Evolutionary conservation across 2,113 vertebrate species (phyloP).

Genomic region (Rhodinocichla rosea): DNA sequence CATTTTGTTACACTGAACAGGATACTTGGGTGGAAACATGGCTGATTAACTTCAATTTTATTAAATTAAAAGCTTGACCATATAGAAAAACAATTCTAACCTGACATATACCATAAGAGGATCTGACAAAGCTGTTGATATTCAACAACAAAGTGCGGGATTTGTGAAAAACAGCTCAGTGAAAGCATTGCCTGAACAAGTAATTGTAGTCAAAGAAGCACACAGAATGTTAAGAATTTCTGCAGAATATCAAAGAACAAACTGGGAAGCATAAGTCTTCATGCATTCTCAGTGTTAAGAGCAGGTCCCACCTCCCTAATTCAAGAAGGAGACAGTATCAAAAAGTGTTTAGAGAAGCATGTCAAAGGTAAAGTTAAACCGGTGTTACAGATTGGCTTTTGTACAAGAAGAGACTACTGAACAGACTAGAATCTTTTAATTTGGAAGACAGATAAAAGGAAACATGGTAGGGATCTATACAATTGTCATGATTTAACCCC

Average conservation of each 20-base stretch:
- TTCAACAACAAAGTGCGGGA: not conserved
- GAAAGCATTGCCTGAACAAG: not conserved
- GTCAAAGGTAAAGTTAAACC: not conserved
- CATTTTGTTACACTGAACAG: not conserved
- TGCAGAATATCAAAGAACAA: not conserved
- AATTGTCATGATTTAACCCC: not conserved
- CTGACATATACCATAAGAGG: rapidly evolving
- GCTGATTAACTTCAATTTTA: not conserved
- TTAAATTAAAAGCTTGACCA: not conserved
- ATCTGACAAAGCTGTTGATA: not conserved
- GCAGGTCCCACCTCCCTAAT: not conserved
- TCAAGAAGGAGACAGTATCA: not conserved
- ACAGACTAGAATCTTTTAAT: not conserved
- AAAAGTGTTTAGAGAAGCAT: not conserved
- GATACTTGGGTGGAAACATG: not conserved
- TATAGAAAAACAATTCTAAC: not conserved
- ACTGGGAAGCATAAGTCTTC: not conserved
- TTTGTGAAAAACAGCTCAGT: not conserved
- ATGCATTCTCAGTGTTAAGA: not conserved
- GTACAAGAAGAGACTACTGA: not conserved
- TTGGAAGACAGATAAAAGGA: not conserved
- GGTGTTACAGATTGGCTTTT: not conserved
- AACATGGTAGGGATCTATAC: not conserved
- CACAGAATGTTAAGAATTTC: not conserved
- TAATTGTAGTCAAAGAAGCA: not conserved